Evolutionary conservation across 2,113 vertebrate genomes (phyloP).

Genomic region (Sclerurus mexicanus): DNA sequence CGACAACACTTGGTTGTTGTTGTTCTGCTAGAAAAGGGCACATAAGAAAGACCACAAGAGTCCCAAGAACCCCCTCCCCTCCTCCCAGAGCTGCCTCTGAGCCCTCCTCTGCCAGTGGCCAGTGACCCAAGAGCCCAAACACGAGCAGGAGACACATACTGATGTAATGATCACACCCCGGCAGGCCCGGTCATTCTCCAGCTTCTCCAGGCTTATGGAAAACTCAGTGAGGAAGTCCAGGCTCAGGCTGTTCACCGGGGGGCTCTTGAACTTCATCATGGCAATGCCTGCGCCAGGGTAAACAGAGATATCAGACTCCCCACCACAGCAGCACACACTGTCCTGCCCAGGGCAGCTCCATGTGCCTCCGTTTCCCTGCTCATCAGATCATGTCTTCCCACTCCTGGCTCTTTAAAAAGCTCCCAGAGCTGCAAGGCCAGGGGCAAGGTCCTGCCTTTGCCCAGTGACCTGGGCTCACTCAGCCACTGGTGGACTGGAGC

Average conservation of each 20-base stretch:
- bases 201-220: constrained; percentile 86
- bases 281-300: constrained; percentile 77
- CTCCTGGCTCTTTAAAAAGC: neutral
- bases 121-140: neutral
- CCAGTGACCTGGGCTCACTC: neutral
- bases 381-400: fast-evolving
- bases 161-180: constrained; percentile 88
- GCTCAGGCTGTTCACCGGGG: constrained; percentile 91
- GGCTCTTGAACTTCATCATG: constrained; percentile 82
- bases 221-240: constrained; percentile 91
- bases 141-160: constrained; percentile 47
- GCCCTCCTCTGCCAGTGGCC: fast-evolving
- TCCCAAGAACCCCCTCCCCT: neutral
- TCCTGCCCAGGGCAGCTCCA: neutral
- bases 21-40: neutral
- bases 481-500: neutral
- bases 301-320: neutral
- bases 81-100: neutral
- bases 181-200: constrained; percentile 88
- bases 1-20: neutral
- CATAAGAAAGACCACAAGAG: neutral
- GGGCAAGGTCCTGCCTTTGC: neutral
- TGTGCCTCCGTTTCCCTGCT: neutral
- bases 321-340: neutral
- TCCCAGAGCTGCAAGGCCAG: neutral